Evolutionary conservation across 2,113 vertebrate genomes (phyloP), one percentile per base, ranked within the genome.

Genomic region (Ptilonorhynchus violaceus): DNA sequence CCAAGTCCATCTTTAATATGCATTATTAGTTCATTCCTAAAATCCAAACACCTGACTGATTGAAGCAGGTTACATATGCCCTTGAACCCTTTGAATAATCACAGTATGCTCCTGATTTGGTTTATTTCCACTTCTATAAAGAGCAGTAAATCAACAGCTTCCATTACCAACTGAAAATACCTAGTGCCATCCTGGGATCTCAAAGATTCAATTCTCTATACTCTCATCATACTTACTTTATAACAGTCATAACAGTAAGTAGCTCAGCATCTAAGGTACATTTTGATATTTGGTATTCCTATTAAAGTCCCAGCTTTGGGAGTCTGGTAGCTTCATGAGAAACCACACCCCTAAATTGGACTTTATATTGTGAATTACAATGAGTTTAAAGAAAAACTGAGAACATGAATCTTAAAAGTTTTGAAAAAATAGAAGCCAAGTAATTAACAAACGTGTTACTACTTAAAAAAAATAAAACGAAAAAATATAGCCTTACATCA

Each of bases 91-190:
- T 25, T 31, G 33, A 68, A 74, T 60, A 88, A 76, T 47, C 35
- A 63, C 35, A 44, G 52, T 10, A 67, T 47, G 47, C 15, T 63
- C 52, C 35, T 41, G 42, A 87, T 14, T 76, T 67, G 7, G 14
- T 75, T 90, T 93, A 78, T 59, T 94, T 60, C 22, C 24, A 72
- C 52, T 67, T 74, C 33, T 42, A 30, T 67, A 23, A 74, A 67
- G 31, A 58, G 22, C 3, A 37, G 69, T 90, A 85, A 96, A 80
- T 64, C 93, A 88, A 70, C 42, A 91, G 76, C 35, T 97, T 92
- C 85, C 83, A 75, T 92, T 93, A 94, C 73, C 90, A 91, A 78
- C 67, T 67, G 87, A 96, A 96, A 94, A 93, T 77, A 94, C 39
- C 52, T 84, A 80, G 60, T 64, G 67, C 20, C 59, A 77, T 69